Conservation (phyloP, 2,888 invertebrate genomes). For the Orchesellides sinensis region DNA sequence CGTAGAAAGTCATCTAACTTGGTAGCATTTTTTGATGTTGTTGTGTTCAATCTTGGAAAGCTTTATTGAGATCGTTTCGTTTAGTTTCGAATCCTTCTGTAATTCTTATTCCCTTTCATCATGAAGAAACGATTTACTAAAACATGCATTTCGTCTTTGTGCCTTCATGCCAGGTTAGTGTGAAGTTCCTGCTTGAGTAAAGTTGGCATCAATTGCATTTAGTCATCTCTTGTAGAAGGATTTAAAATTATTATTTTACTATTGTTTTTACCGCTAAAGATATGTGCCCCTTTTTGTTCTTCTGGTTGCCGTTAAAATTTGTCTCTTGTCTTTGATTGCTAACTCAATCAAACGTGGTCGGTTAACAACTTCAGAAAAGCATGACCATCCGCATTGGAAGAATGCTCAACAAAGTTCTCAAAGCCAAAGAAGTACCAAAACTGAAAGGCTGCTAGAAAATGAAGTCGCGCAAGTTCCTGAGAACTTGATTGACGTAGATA, state of each 20-base stretch:
- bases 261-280: slow-evolving; percentile 43
- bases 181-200: too few species aligned
- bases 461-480: slow-evolving; percentile 30
- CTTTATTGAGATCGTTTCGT: too few species aligned
- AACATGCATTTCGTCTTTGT: slow-evolving; percentile 40
- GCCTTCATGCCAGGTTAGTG: slow-evolving; percentile 47
- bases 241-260: background rate
- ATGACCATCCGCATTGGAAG: background rate
- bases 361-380: slow-evolving; percentile 7
- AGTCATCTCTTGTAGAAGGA: background rate
- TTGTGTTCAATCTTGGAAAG: too few species aligned
- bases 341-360: slow-evolving; percentile 53
- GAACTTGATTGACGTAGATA: slow-evolving; percentile 45
- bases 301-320: slow-evolving; percentile 71
- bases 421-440: slow-evolving; percentile 7
- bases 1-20: too few species aligned
- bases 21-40: too few species aligned
- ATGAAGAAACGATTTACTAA: slow-evolving; percentile 15
- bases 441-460: slow-evolving; percentile 7
- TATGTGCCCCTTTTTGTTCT: slow-evolving; percentile 71
- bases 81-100: too few species aligned
- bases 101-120: too few species aligned
- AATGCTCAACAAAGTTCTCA: background rate
- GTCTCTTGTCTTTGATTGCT: slow-evolving; percentile 68
- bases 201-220: too few species aligned